Base-by-base conservation (phyloP, 2,888 invertebrate genomes). In the Gastrophysa polygoni region DNA sequence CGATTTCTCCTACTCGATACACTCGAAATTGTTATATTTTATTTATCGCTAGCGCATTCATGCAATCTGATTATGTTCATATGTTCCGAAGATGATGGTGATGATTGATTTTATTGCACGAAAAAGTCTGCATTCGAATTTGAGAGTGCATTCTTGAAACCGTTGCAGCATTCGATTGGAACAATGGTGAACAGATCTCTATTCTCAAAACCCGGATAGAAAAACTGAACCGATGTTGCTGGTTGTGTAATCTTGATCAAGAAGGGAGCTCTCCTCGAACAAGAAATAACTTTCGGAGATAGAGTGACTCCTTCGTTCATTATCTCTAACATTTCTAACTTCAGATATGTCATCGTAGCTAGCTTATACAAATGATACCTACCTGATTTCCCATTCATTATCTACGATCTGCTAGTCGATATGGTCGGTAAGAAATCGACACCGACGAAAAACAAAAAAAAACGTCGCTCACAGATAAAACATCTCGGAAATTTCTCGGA, bases 401-500 rank as follows among this genome's bases (percentile, higher is more conserved):
- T 38, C 38, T 38, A 6, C 38, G 38, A 38, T 38, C 38, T 14
- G n/a, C 14, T 38, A 11, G n/a, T 38, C 14, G 38, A 38, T 38
- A 38, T 2, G 38, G 3, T 38, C 14, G 38, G 38, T 38, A 43
- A 43, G 52, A 54, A 54, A 54, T 54, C 54, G 20, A 43, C 38
- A 43, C 43, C 54, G 54, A 16, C 10, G 16, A 38, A 24, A 54
- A 54, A 54, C 6, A 38, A 38, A 24, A 51, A 32, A 43, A 54
- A 43, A 43, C 49, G 43, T 63, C 56, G 65, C 60, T 61, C 60
- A 66, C 51, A 57, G 59, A 56, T 57, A 46, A 44, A 56, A 44
- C n/a, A 62, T 64, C 61, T 59, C 50, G 54, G 66, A 66, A 63
- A 63, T 60, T 50, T 56, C 63, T 63, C 44, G 51, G 59, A 43